Base-by-base conservation (phyloP, 2,113 vertebrate species). In the Plecturocebus donacophilus region DNA sequence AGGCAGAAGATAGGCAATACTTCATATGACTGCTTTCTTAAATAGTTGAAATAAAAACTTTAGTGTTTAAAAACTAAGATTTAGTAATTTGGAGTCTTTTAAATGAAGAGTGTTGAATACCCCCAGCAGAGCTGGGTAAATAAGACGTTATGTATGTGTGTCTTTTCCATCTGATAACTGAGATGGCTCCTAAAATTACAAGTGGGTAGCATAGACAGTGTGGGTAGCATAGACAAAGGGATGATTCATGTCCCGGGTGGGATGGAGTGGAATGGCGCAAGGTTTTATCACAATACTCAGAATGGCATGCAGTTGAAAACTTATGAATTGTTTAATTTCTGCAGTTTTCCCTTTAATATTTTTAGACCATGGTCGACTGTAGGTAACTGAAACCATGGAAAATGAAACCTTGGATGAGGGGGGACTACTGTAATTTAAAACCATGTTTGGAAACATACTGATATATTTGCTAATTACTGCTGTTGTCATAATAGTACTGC, bases 31-130 rank as follows among this genome's bases (percentile, higher is more conserved):
- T 94, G 27, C 32, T 93, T 14, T 88, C 30, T 87, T 82, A 89
- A 91, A 30, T 79, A 56, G 47, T 73, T 79, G 54, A 87, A 92
- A 42, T 81, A 54, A 73, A 93, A 92, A 3, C 45, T 93, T 95
- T 35, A 13, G n/a, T 90, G 20, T 75, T 96, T 91, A 82, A 70
- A 66, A 84, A 8, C 30, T 54, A 81, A 77, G 27, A 58, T 95
- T 79, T 85, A 84, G 23, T 76, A 75, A 77, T 64, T n/a, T 94
- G 27, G 71, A 58, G 40, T 83, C 64, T 89, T 91, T 81, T 91
- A 45, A 56, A 7, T 80, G 45, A 70, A 70, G 64, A 19, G n/a
- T 93, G 71, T 92, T 89, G 42, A 82, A 4, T 81, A 35, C 11
- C 11, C 20, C 20, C 8, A 30, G 17, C 17, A 90, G 38, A 91